A percentile compares a stretch with the other conserved stretches of the same genome.
These are phyloP conservation scores for Stichopus chloronotus DNA, from an alignment of 35 echinoderm and acorn worm genomes.

Conservation along the genomic window DNA sequence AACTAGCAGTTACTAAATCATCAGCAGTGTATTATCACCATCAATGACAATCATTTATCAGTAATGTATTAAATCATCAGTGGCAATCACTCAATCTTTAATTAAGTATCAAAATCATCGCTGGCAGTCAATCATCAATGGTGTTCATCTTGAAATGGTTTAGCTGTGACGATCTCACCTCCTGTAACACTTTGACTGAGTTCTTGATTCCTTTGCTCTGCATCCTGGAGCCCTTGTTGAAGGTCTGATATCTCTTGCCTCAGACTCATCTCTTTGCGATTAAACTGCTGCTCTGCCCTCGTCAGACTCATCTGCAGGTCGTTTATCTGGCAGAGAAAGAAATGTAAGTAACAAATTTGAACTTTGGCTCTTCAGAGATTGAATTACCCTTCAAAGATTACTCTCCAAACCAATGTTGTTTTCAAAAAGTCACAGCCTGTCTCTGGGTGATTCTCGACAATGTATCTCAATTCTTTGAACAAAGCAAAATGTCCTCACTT, in stretches of 20 bases:
- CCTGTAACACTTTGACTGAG: slow-evolving; percentile 95
- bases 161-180: slow-evolving; percentile 30
- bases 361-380: not conserved
- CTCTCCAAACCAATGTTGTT: not conserved
- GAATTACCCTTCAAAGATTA: not conserved
- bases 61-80: no score
- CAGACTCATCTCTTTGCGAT: slow-evolving; percentile 82
- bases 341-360: not conserved
- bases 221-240: slow-evolving; percentile 88
- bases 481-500: no score
- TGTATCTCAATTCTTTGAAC: no score
- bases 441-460: no score
- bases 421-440: no score
- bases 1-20: no score
- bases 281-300: slow-evolving; percentile 81
- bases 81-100: no score
- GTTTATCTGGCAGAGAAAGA: slow-evolving; percentile 64
- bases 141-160: no score
- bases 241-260: slow-evolving; percentile 89
- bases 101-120: no score
- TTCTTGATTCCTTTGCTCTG: slow-evolving; percentile 89
- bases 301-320: slow-evolving; percentile 89
- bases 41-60: no score
- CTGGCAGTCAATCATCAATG: no score
- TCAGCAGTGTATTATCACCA: no score